Conservation (phyloP, 2,888 invertebrate species). For the Pachymerium ferrugineum region DNA sequence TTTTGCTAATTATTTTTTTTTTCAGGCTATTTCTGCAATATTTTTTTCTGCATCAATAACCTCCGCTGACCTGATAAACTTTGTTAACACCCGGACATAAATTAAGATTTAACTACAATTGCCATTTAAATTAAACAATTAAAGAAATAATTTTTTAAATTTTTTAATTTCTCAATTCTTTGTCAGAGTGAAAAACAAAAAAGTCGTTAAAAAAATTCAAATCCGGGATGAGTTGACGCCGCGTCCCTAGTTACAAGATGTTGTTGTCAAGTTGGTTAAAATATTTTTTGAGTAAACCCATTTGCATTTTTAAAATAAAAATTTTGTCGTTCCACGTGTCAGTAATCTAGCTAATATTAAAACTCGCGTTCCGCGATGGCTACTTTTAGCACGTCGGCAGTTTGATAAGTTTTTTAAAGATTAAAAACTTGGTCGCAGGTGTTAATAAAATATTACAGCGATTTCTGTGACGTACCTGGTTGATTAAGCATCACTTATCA, state of each 20-base stretch:
- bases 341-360: not conserved
- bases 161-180: no score
- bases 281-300: no score
- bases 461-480: not conserved
- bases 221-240: no score
- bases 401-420: not conserved
- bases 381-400: slow-evolving; percentile 2
- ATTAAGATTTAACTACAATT: not conserved
- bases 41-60: slow-evolving; percentile 15
- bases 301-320: no score
- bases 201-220: no score
- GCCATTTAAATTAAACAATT: not conserved
- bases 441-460: not conserved
- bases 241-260: no score
- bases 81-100: slow-evolving; percentile 6
- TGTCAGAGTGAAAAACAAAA: no score
- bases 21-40: not conserved
- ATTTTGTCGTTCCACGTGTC: not conserved
- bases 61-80: slow-evolving; percentile 20
- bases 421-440: not conserved
- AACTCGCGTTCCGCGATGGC: not conserved
- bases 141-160: not conserved
- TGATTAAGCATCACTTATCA: not conserved
- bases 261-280: no score
- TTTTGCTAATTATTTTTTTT: not conserved